Conservation (phyloP, 2,113 vertebrate species). For the Mirza zaza region DNA sequence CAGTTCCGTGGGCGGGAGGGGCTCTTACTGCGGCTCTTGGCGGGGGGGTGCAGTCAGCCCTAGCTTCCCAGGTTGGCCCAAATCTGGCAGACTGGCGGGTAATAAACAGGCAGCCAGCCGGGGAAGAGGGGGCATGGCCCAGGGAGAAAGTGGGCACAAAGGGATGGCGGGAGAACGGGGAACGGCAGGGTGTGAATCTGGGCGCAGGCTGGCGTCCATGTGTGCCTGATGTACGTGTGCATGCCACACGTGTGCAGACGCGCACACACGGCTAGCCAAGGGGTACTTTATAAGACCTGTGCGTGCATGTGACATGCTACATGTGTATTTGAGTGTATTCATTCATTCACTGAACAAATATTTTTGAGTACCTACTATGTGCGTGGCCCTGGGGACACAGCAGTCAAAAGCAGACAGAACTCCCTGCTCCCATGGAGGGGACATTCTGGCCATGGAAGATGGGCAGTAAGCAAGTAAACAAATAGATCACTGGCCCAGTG, state of each 20-base stretch:
- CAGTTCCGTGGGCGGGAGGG: accelerated
- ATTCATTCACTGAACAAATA: not conserved
- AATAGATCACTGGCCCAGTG: not conserved
- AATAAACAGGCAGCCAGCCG: not conserved
- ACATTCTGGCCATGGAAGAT: not conserved
- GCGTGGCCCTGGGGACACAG: not conserved
- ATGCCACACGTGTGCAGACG: not conserved
- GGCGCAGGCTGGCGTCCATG: too few relatives aligned
- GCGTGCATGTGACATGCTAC: not conserved
- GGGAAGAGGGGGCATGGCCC: not conserved
- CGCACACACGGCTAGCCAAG: not conserved
- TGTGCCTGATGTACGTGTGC: not conserved
- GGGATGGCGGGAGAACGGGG: too few relatives aligned
- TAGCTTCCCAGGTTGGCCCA: not conserved
- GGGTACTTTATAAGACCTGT: not conserved
- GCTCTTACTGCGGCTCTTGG: accelerated
- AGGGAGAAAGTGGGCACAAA: not conserved
- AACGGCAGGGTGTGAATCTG: not conserved
- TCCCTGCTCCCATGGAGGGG: not conserved
- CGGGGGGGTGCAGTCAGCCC: not conserved
- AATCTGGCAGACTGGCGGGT: not conserved
- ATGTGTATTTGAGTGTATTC: not conserved
- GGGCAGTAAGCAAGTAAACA: not conserved
- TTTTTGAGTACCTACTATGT: not conserved
- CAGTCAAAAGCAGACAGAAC: not conserved